phyloP scores from a whole-genome alignment of 2,888 invertebrate genomes.

The Hypselothyrea guttata region DNA sequence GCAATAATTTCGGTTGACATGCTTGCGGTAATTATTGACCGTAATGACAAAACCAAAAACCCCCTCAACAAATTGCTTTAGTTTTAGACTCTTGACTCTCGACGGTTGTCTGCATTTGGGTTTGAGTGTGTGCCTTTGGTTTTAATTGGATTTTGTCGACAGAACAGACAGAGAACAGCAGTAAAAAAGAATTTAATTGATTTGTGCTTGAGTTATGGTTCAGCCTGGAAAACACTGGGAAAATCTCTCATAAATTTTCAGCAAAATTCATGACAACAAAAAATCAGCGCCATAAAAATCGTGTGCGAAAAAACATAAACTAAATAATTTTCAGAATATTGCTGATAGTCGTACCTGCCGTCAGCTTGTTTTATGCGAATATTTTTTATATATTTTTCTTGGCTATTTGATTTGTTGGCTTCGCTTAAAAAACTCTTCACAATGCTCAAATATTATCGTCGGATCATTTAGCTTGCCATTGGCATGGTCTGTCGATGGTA shows the following conservation, averaged over 20 bases:
- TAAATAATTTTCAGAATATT: slow-evolving; percentile 14
- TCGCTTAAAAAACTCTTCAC: slow-evolving; percentile 14
- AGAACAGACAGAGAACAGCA: slow-evolving; percentile 30
- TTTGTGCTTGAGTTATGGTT: slow-evolving; percentile 31
- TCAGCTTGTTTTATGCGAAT: not conserved
- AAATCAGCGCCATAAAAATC: slow-evolving; percentile 51
- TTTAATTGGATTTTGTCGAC: slow-evolving; percentile 68
- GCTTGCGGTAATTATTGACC: slow-evolving; percentile 81
- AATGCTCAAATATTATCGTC: slow-evolving; percentile 30
- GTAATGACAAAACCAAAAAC: slow-evolving; percentile 78
- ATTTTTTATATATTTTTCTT: slow-evolving; percentile 13
- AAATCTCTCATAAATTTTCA: slow-evolving; percentile 37
- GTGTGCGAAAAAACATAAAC: slow-evolving; percentile 45
- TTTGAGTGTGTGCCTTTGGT: slow-evolving; percentile 21
- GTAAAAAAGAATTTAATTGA: slow-evolving; percentile 56
- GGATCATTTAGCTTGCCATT: slow-evolving; percentile 26
- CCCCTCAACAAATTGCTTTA: slow-evolving; percentile 71
- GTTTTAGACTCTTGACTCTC: slow-evolving; percentile 61
- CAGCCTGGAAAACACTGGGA: slow-evolving; percentile 27
- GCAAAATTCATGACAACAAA: slow-evolving; percentile 47
- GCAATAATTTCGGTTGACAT: slow-evolving; percentile 80
- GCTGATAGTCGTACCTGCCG: not conserved
- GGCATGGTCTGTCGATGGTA: not conserved
- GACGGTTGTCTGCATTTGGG: too few species aligned
- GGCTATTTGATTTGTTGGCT: slow-evolving; percentile 38